phyloP scores from a whole-genome alignment of 2,888 invertebrate species.

The Eupithecia centaureata region DNA sequence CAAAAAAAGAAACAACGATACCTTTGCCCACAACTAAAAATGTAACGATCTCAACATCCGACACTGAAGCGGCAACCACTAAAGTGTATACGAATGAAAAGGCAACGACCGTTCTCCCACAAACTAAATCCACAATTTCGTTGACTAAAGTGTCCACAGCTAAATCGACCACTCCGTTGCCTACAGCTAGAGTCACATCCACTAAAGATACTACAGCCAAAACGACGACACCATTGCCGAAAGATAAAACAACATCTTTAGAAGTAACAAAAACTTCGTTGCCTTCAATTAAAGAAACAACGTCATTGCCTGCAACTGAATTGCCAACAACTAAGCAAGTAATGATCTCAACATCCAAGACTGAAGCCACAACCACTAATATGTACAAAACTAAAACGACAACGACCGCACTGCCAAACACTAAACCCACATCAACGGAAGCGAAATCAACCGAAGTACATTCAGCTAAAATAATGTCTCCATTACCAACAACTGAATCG shows the following conservation, averaged over 20 bases:
- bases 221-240: not conserved
- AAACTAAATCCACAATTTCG: not conserved
- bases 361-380: not conserved
- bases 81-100: no score
- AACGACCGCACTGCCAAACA: not conserved
- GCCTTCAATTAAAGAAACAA: not conserved
- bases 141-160: not conserved
- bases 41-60: not conserved
- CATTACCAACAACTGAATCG: not conserved
- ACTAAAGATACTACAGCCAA: not conserved
- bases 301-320: not conserved
- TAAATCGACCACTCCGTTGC: not conserved
- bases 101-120: not conserved
- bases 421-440: not conserved
- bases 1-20: not conserved
- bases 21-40: not conserved
- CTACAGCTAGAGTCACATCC: not conserved
- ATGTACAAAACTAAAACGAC: not conserved
- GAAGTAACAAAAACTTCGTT: not conserved
- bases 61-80: not conserved
- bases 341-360: not conserved
- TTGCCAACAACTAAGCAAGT: not conserved
- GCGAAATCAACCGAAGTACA: not conserved
- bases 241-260: not conserved
- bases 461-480: not conserved